phyloP scores from a whole-genome alignment of 1,140 invertebrate genomes.

The Phenacoccus solenopsis region DNA sequence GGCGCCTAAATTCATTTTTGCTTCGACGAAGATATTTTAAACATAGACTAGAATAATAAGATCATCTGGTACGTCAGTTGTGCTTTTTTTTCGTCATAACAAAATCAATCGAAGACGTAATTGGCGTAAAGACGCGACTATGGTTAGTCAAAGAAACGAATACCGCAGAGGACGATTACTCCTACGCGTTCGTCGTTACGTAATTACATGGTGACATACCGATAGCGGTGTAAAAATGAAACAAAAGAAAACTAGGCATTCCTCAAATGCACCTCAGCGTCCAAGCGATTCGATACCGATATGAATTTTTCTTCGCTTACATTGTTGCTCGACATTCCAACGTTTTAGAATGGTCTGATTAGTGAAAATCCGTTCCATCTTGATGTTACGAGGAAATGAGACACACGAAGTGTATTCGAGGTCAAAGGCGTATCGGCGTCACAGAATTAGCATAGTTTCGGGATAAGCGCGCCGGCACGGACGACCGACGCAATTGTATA shows the following conservation, averaged over 20 bases:
- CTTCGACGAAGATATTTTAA: neutral
- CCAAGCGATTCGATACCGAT: neutral
- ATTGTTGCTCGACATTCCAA: neutral
- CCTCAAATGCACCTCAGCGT: neutral
- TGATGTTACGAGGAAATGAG: neutral
- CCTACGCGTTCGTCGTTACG: neutral
- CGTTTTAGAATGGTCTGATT: neutral
- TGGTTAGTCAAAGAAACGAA: neutral
- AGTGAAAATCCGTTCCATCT: constrained; percentile 1
- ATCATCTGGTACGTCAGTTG: neutral
- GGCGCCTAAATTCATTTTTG: constrained; percentile 1
- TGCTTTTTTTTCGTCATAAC: neutral
- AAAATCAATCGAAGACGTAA: neutral
- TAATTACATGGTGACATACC: neutral
- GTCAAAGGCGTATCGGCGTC: constrained; percentile 15
- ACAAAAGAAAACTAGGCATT: neutral
- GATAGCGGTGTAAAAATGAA: neutral
- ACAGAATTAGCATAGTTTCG: constrained; percentile 10
- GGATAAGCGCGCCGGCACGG: neutral
- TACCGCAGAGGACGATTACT: neutral
- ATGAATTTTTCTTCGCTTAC: neutral
- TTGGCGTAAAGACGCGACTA: too few relatives aligned
- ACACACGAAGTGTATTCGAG: neutral
- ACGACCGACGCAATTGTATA: neutral
- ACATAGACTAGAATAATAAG: neutral